Evolutionary conservation across 2,113 vertebrate species (phyloP).

Genomic region (Neogale vison): DNA sequence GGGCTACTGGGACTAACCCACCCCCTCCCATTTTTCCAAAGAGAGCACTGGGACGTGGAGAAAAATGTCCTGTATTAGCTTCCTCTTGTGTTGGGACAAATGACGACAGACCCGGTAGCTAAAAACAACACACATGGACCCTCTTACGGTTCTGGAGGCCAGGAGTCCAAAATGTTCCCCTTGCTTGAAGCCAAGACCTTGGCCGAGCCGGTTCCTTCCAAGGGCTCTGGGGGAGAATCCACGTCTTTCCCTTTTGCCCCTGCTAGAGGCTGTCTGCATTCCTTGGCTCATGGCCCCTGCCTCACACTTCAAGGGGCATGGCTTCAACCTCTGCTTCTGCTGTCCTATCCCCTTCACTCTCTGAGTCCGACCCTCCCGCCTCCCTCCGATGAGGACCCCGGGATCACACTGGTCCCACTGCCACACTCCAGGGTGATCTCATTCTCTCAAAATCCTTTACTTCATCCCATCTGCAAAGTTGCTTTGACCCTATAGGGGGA

Average conservation of each 20-base stretch:
- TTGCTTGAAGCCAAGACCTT: neutral
- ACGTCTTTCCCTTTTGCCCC: neutral
- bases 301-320: neutral
- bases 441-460: neutral
- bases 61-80: slow-evolving; percentile 4
- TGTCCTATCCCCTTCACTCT: neutral
- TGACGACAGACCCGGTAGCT: neutral
- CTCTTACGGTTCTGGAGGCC: neutral
- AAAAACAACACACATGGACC: neutral
- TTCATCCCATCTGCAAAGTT: neutral
- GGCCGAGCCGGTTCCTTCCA: neutral
- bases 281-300: neutral
- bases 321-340: neutral
- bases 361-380: neutral
- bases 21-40: neutral
- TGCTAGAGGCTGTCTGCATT: neutral
- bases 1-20: neutral
- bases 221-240: neutral
- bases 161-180: neutral
- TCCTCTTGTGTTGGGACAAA: neutral
- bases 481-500: neutral
- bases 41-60: neutral
- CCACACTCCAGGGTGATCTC: neutral
- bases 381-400: neutral
- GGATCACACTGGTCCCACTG: rapidly evolving